Conservation (phyloP, 1,140 invertebrate genomes). For the Neotoxoptera formosana region DNA sequence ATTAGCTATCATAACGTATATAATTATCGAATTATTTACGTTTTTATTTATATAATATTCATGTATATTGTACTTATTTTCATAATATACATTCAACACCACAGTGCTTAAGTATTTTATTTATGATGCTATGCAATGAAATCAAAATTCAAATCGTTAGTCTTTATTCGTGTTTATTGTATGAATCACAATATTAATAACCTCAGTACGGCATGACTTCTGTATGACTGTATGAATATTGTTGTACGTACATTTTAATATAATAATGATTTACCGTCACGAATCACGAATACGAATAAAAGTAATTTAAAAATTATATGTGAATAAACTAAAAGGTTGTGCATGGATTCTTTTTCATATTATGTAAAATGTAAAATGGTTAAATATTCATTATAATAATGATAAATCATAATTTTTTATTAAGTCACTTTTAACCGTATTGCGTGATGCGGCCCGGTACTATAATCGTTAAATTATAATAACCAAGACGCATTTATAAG, state of each 20-base stretch:
- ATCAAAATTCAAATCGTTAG: neutral
- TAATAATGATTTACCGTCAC: neutral
- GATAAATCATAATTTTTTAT: neutral
- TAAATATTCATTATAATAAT: constrained; percentile 30
- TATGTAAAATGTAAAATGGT: neutral
- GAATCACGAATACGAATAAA: neutral
- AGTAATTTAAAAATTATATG: neutral
- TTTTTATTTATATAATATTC: neutral
- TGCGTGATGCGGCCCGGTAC: neutral
- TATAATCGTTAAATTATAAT: neutral
- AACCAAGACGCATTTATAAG: neutral
- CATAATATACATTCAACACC: neutral
- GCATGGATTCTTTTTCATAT: neutral
- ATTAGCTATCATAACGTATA: neutral
- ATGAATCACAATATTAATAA: neutral
- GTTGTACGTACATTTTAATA: neutral
- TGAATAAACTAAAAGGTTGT: neutral
- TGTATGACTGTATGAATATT: neutral
- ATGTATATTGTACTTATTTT: neutral
- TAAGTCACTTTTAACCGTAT: neutral
- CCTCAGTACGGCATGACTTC: neutral
- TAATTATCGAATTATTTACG: neutral
- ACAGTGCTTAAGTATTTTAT: neutral
- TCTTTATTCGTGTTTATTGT: neutral
- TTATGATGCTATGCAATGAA: neutral